These are phyloP conservation scores for Zhuqinia jingwanae DNA, from an alignment of 2,888 invertebrate genomes.

Conservation along the genomic window DNA sequence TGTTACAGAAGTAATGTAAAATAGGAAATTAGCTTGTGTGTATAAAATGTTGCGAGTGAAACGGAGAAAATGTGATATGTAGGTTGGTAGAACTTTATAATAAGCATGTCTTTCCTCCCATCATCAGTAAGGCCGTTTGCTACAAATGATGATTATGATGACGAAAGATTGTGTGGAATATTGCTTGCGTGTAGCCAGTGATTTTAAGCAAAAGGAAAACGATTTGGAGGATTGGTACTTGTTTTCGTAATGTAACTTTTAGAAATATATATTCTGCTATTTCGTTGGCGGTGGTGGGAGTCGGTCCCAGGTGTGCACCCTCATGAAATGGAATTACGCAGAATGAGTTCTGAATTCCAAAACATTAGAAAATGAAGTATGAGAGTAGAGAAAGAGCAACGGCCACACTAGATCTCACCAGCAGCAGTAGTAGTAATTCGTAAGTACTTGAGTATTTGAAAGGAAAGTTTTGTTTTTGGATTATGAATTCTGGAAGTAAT, in stretches of 20 bases:
- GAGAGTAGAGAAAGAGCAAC: neutral
- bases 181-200: slow-evolving; percentile 15
- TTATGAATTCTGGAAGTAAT: neutral
- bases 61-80: neutral
- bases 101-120: neutral
- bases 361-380: slow-evolving; percentile 35
- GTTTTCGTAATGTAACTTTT: slow-evolving; percentile 7
- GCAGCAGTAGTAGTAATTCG: neutral
- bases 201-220: neutral
- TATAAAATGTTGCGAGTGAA: neutral
- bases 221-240: slow-evolving; percentile 14
- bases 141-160: too few relatives aligned
- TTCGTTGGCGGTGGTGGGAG: neutral
- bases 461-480: neutral
- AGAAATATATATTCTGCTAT: neutral
- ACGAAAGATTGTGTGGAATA: slow-evolving; percentile 1
- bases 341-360: slow-evolving; percentile 27
- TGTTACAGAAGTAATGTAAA: slow-evolving; percentile 15
- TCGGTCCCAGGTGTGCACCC: slow-evolving; percentile 42
- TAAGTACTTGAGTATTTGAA: neutral
- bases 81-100: too few relatives aligned
- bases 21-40: slow-evolving; percentile 41
- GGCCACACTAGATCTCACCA: neutral
- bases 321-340: slow-evolving; percentile 36
- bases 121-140: neutral